A percentile compares a stretch with the other conserved stretches of the same genome.
phyloP scores from a whole-genome alignment of 2,888 invertebrate genomes.

The Zaprionus lineosus region DNA sequence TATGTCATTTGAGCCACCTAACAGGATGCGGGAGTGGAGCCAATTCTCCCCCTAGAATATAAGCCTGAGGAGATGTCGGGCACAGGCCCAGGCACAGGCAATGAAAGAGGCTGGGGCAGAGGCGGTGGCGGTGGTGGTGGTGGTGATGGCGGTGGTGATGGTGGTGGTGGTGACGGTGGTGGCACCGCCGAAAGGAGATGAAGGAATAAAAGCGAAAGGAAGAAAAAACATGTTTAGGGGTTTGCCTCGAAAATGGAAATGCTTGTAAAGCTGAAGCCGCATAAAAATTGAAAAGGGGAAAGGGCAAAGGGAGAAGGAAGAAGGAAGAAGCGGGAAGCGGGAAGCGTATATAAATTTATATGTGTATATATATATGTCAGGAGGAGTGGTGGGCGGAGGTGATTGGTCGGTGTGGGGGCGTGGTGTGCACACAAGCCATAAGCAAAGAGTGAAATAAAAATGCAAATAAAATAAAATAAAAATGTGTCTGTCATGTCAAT shows the following conservation, averaged over 20 bases:
- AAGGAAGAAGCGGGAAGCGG: background rate
- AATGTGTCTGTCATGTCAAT: constrained; percentile 80
- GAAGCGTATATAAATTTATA: background rate
- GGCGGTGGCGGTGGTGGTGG: too few relatives aligned
- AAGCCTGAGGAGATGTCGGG: background rate
- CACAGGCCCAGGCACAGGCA: constrained; percentile 20
- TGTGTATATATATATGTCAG: constrained; percentile 5
- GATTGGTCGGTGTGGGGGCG: constrained; percentile 3
- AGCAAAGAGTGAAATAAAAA: constrained; percentile 70
- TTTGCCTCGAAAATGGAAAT: constrained; percentile 29
- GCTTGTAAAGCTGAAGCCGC: constrained; percentile 44
- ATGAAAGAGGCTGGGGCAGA: too few relatives aligned
- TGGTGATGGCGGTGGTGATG: too few relatives aligned
- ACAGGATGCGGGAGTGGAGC: constrained; percentile 4
- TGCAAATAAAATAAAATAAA: constrained; percentile 79
- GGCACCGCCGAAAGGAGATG: constrained; percentile 30
- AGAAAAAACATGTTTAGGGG: constrained; percentile 55
- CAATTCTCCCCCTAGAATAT: too few relatives aligned
- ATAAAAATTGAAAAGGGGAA: constrained; percentile 34
- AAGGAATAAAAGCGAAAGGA: constrained; percentile 43
- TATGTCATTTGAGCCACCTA: constrained; percentile 74
- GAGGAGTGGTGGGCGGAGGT: background rate
- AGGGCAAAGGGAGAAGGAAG: constrained; percentile 9
- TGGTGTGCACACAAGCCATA: constrained; percentile 14
- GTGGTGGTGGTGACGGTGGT: too few relatives aligned